Evolutionary conservation across 1,140 invertebrate species (phyloP).

Genomic region (Pararge aegeria): DNA sequence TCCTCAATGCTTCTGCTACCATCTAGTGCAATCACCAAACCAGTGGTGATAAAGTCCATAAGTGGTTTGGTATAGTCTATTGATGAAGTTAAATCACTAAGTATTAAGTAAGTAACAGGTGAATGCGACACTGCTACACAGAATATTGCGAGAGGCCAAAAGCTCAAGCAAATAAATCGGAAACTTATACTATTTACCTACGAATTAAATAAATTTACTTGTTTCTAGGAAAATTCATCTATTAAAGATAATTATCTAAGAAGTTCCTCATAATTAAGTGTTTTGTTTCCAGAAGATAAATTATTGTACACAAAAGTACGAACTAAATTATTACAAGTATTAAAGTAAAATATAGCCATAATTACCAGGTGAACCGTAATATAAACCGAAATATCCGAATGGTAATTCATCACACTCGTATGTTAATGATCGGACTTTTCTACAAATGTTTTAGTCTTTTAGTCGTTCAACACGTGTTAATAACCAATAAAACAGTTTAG

Average conservation of each 20-base stretch:
- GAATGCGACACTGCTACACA: no score
- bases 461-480: slow-evolving; percentile 75
- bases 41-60: no score
- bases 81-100: no score
- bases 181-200: no score
- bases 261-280: slow-evolving; percentile 7
- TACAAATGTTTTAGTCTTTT: slow-evolving; percentile 73
- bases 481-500: slow-evolving; percentile 77
- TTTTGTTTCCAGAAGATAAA: slow-evolving; percentile 20
- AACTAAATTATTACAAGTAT: slow-evolving; percentile 30
- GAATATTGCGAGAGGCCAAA: no score
- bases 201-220: no score
- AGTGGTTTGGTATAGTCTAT: no score
- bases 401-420: slow-evolving; percentile 61
- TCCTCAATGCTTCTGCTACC: no score
- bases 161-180: no score
- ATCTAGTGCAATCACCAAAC: no score
- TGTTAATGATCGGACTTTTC: slow-evolving; percentile 72
- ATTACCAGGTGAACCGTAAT: slow-evolving; percentile 42
- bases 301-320: slow-evolving; percentile 15
- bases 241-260: slow-evolving; percentile 21
- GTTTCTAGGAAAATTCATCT: neutral
- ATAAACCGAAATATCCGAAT: slow-evolving; percentile 38
- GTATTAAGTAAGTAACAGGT: no score
- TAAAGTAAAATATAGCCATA: slow-evolving; percentile 42